Evolutionary conservation across 2,797 vertebrate genomes (phyloP).

Genomic region (Peromyscus aztecus): DNA sequence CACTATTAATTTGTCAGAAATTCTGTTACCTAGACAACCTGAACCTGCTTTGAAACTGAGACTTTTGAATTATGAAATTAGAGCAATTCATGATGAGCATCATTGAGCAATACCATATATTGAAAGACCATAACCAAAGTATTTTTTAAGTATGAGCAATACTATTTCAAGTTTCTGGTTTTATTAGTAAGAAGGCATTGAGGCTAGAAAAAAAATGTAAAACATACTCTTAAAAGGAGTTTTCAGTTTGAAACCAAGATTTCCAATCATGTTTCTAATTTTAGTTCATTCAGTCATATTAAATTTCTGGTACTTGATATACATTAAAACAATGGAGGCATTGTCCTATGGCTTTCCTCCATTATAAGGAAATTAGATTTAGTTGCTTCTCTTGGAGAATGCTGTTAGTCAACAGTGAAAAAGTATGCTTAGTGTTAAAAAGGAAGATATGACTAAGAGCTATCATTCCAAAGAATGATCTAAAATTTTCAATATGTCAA

Average conservation of each 20-base stretch:
- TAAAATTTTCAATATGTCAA: not conserved
- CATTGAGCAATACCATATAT: not conserved
- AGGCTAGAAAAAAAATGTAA: not conserved
- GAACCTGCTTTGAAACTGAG: constrained; percentile 41
- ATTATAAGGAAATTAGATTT: not conserved
- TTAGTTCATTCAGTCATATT: not conserved
- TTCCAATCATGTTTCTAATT: not conserved
- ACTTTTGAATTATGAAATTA: not conserved
- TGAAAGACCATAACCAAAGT: not conserved
- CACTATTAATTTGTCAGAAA: constrained; percentile 80
- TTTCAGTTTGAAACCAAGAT: not conserved
- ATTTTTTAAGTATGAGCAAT: not conserved
- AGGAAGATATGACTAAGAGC: not conserved
- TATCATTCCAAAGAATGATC: not conserved
- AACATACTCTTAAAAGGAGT: not conserved
- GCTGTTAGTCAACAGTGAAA: not conserved
- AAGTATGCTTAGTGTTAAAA: not conserved
- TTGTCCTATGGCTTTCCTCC: not conserved
- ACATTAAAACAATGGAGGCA: not conserved
- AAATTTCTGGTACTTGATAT: not conserved
- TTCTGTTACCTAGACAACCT: constrained; percentile 68
- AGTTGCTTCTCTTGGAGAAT: not conserved
- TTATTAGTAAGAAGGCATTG: not conserved
- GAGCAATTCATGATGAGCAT: not conserved
- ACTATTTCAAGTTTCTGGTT: not conserved